Percentiles rank a stretch among this genome's conserved stretches.
These are phyloP conservation scores for Lampropteryx suffumata DNA, from an alignment of 2,888 invertebrate genomes.

Conservation along the genomic window DNA sequence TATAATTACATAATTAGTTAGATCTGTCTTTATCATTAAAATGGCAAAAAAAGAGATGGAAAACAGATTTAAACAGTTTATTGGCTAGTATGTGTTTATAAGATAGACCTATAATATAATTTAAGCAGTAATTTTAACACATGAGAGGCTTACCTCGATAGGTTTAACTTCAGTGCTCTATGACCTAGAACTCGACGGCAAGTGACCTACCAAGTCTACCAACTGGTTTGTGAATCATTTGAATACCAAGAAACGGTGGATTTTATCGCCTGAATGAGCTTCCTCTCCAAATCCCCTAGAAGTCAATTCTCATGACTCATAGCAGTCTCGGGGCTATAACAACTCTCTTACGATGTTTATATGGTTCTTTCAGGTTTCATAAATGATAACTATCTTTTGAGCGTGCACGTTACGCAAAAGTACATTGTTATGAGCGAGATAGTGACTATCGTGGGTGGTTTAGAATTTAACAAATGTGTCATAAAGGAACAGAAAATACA, in stretches of 20 bases:
- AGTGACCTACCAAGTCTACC: slow-evolving; percentile 38
- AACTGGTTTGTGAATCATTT: slow-evolving; percentile 46
- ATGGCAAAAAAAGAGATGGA: too few relatives aligned
- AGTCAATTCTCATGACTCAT: slow-evolving; percentile 31
- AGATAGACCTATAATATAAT: too few relatives aligned
- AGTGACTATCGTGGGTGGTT: too few relatives aligned
- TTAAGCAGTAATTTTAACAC: slow-evolving; percentile 7
- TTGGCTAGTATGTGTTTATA: too few relatives aligned
- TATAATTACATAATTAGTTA: too few relatives aligned
- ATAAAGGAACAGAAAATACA: too few relatives aligned
- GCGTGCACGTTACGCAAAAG: too few relatives aligned
- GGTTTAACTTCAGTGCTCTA: slow-evolving; percentile 48
- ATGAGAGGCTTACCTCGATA: slow-evolving; percentile 25
- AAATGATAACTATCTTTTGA: neutral
- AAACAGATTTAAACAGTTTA: too few relatives aligned
- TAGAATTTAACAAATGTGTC: too few relatives aligned
- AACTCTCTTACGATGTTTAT: neutral
- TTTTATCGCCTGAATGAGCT: slow-evolving; percentile 55
- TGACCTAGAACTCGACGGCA: slow-evolving; percentile 74
- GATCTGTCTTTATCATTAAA: too few relatives aligned
- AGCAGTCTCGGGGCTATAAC: neutral
- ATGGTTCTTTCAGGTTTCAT: neutral
- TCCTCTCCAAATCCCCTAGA: slow-evolving; percentile 53
- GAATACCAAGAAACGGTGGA: slow-evolving; percentile 62
- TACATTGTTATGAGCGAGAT: too few relatives aligned